A percentile compares a stretch with the other conserved stretches of the same genome.
Evolutionary conservation across 2,113 vertebrate genomes (phyloP).

Genomic region (Chlorodrepanis virens): DNA sequence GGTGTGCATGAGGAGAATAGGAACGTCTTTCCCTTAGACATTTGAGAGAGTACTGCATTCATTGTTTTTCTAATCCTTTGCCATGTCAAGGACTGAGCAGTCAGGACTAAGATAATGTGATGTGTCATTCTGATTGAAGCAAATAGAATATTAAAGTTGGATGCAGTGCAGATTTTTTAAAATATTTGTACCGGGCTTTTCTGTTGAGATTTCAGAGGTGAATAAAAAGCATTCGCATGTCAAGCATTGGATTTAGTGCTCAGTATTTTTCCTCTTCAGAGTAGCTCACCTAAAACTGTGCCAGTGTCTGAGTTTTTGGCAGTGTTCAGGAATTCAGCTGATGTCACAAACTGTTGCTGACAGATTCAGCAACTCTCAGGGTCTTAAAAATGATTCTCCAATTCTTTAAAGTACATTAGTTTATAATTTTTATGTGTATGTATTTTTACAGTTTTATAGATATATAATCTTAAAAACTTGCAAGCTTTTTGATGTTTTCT

Average conservation of each 20-base stretch:
- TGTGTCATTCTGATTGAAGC: background rate
- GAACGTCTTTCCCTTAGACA: background rate
- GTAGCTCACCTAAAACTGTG: background rate
- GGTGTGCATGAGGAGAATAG: background rate
- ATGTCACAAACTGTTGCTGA: background rate
- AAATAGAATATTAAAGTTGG: background rate
- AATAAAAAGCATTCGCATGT: background rate
- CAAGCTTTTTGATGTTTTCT: background rate
- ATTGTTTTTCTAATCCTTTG: background rate
- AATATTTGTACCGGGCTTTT: background rate
- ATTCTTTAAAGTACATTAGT: background rate
- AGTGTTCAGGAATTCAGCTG: background rate
- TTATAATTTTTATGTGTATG: background rate
- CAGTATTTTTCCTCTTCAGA: background rate
- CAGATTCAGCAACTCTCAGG: background rate
- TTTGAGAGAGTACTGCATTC: background rate
- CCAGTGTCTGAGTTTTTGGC: background rate
- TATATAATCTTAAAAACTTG: background rate
- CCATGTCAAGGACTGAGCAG: background rate
- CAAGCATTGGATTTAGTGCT: background rate
- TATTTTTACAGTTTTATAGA: background rate
- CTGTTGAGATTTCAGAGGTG: background rate
- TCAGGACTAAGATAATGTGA: background rate
- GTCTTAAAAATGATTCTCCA: background rate
- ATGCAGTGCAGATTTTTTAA: rapidly evolving